These are phyloP conservation scores for Carollia perspicillata DNA, from an alignment of 2,113 vertebrate genomes.

Conservation along the genomic window DNA sequence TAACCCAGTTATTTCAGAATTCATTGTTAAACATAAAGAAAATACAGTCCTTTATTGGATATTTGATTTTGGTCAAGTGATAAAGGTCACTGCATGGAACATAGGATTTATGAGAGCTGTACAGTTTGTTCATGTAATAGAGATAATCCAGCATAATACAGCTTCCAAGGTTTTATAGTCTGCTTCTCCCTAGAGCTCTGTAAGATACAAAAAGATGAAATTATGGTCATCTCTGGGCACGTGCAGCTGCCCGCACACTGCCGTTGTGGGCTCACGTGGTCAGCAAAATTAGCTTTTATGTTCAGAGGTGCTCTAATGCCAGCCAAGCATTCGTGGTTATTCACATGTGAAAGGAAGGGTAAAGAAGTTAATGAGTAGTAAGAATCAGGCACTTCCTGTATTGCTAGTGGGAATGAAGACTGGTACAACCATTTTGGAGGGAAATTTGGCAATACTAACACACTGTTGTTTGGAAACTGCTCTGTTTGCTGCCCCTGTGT, in stretches of 20 bases:
- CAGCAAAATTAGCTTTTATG: neutral
- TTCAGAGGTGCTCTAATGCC: neutral
- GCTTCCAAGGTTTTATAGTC: neutral
- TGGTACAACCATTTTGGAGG: neutral
- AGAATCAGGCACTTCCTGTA: neutral
- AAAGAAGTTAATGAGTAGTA: neutral
- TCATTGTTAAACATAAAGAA: neutral
- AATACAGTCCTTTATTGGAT: neutral
- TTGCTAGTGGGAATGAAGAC: neutral
- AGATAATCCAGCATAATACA: neutral
- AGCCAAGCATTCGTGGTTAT: neutral
- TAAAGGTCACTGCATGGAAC: neutral
- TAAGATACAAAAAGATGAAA: neutral
- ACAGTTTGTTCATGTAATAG: neutral
- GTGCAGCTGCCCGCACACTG: neutral
- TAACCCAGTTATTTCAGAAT: neutral
- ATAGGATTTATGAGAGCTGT: neutral
- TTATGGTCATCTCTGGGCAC: neutral
- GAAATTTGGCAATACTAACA: neutral
- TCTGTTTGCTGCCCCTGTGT: neutral
- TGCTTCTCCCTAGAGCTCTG: neutral
- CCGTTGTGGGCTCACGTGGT: neutral
- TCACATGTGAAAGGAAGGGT: neutral
- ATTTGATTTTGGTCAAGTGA: neutral
- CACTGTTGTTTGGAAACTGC: neutral